These are phyloP conservation scores for Cryptoblepharus egeriae DNA, from an alignment of 2,797 vertebrate genomes.

Conservation along the genomic window DNA sequence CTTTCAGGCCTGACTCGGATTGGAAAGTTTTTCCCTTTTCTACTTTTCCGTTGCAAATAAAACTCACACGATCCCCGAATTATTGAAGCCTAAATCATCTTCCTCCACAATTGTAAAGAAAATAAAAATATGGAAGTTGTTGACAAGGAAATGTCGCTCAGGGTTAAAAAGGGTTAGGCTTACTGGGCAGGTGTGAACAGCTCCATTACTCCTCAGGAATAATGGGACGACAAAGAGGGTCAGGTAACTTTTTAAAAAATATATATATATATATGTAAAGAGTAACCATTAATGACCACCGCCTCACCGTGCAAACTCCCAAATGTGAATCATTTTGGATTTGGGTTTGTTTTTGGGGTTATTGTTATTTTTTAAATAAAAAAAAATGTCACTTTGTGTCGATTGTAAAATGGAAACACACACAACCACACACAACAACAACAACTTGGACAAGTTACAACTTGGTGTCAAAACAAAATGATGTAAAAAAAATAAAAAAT, in stretches of 20 bases:
- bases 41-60: conserved; percentile 25
- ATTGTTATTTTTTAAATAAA: conserved; percentile 60
- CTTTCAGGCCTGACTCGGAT: rapidly evolving
- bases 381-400: conserved; percentile 79
- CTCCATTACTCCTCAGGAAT: conserved; percentile 63
- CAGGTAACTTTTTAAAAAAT: conserved; percentile 62
- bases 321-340: conserved; percentile 52
- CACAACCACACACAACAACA: not conserved
- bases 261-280: conserved; percentile 44
- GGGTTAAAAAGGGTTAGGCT: conserved; percentile 64
- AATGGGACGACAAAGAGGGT: conserved; percentile 59
- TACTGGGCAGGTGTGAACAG: conserved; percentile 59
- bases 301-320: conserved; percentile 73
- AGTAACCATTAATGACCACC: conserved; percentile 66
- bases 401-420: conserved; percentile 72
- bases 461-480: conserved; percentile 68
- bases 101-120: conserved; percentile 53
- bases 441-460: conserved; percentile 72
- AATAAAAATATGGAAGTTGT: conserved; percentile 44
- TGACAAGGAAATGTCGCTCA: conserved; percentile 64
- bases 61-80: not conserved
- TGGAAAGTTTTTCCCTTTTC: not conserved
- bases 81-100: conserved; percentile 39
- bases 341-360: conserved; percentile 28
- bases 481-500: conserved; percentile 51